Base-by-base conservation (phyloP, 2,113 vertebrate species). In the Lagenorhynchus albirostris region DNA sequence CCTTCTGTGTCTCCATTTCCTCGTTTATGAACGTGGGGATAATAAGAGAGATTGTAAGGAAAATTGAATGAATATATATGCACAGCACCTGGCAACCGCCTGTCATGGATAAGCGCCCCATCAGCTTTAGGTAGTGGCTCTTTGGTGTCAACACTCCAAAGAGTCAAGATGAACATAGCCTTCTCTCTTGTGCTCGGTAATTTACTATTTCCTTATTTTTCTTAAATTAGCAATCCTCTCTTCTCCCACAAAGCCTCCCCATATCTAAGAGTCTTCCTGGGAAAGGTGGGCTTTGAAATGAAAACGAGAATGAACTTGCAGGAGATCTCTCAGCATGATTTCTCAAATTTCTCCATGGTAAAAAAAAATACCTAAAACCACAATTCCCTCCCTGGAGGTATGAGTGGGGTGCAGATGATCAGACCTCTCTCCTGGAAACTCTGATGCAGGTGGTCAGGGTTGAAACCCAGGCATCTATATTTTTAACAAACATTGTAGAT, bases 401-500 rank as follows among this genome's bases (percentile, higher is more conserved):
- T n/a, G 33, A 38, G 80, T 31, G 73, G 13, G 36, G 2, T 38
- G 1, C 13, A 47, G 14, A 33, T 62, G 36, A 44, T 33, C 47
- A 82, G 4, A 18, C 14, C 13, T 50, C 77, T 31, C 10, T 50
- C 5, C 58, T 63, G 12, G 29, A 53, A 44, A 62, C 41, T 80
- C n/a, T 31, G 14, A 44, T 53, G 47, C 10, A 80, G 68, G 25
- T 41, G 17, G 33, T 50, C 71, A 86, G 60, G 29, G 33, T 29
- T 10, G 44, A 94, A 82, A 62, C n/a, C 36, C 13, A 55, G 80
- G 29, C 25, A 41, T 41, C 11, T 55, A 0, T 33, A 26, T 55
- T 55, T 90, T 84, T 65, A 86, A 36, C 53, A 79, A 82, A 29
- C 41, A n/a, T 67, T 88, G 9, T 65, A 83, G 33, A 10, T 73